A percentile compares a stretch with the other conserved stretches of the same genome.
phyloP scores from a whole-genome alignment of 2,113 vertebrate genomes.

The Aleadryas rufinucha region DNA sequence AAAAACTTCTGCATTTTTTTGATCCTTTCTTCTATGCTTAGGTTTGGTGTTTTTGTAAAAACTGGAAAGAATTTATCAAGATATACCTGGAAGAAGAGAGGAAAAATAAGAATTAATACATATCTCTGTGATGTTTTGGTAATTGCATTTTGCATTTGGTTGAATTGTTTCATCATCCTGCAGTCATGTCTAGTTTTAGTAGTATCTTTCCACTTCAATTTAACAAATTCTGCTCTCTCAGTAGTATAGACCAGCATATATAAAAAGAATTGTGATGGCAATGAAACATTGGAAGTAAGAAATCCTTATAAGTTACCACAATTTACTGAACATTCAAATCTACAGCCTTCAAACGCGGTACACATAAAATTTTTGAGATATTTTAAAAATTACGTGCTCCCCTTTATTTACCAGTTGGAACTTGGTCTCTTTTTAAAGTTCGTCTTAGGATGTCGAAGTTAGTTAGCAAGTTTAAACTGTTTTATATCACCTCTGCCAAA shows the following conservation, averaged over 20 bases:
- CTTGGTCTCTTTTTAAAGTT: not conserved
- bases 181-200: not conserved
- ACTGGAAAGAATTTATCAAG: conserved; percentile 66
- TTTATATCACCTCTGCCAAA: not conserved
- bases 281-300: not conserved
- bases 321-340: not conserved
- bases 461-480: not conserved
- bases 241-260: not conserved
- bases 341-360: not conserved
- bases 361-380: not conserved
- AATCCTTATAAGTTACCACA: not conserved
- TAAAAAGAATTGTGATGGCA: not conserved
- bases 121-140: not conserved
- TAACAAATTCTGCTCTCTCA: not conserved
- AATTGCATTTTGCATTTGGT: not conserved
- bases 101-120: not conserved
- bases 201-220: not conserved
- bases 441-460: not conserved
- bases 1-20: conserved; percentile 74
- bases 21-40: conserved; percentile 49
- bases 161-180: not conserved
- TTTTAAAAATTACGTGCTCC: not conserved
- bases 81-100: conserved; percentile 60
- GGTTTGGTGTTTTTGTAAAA: not conserved
- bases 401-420: not conserved